A percentile compares a stretch with the other conserved stretches of the same genome.
Conservation (phyloP, 1,140 invertebrate genomes). For the Daktulosphaira vitifoliae region DNA sequence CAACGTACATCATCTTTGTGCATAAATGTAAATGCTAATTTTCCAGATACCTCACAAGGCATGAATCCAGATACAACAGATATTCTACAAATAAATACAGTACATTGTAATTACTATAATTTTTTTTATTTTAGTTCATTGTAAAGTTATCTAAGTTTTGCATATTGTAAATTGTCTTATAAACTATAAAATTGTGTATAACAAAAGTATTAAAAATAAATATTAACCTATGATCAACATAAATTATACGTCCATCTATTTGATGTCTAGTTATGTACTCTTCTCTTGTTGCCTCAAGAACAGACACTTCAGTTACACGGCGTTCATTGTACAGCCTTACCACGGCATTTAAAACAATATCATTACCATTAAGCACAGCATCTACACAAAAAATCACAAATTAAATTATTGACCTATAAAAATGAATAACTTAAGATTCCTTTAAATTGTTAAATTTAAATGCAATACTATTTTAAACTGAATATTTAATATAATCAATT, state of each 20-base stretch:
- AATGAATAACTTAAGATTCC: too few relatives aligned
- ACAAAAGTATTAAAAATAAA: background rate
- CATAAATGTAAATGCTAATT: slow-evolving; percentile 77
- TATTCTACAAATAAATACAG: slow-evolving; percentile 49
- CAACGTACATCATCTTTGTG: slow-evolving; percentile 74
- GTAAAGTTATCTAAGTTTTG: too few relatives aligned
- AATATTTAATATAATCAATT: too few relatives aligned
- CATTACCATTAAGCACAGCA: slow-evolving; percentile 43
- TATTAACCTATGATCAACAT: slow-evolving; percentile 61
- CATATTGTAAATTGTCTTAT: too few relatives aligned
- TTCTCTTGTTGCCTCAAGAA: slow-evolving; percentile 64
- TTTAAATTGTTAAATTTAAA: too few relatives aligned
- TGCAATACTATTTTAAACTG: too few relatives aligned
- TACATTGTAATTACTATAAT: background rate
- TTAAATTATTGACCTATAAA: background rate
- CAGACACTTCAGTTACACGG: slow-evolving; percentile 55
- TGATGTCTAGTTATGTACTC: slow-evolving; percentile 78
- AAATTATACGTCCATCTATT: slow-evolving; percentile 72
- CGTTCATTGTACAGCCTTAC: slow-evolving; percentile 56
- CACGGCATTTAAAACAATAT: slow-evolving; percentile 58
- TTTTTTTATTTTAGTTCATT: too few relatives aligned
- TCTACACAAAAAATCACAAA: background rate
- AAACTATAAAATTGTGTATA: too few relatives aligned
- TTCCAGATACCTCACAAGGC: slow-evolving; percentile 67
- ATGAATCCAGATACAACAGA: slow-evolving; percentile 75